Conservation (phyloP, 2,797 vertebrate genomes). For the Chromobotia macracanthus region DNA sequence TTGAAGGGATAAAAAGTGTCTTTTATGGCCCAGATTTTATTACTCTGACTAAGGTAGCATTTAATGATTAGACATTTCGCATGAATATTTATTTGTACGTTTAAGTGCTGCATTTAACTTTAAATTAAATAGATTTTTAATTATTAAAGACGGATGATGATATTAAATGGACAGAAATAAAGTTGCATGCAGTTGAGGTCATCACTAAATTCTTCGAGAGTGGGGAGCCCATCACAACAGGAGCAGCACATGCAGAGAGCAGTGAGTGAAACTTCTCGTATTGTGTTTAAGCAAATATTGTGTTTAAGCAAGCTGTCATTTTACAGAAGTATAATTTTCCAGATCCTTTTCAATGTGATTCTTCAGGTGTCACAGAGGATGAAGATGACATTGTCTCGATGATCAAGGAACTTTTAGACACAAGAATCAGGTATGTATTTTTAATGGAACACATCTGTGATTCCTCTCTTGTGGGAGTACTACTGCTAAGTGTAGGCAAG, state of each 20-base stretch:
- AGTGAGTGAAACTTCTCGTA: constrained; percentile 67
- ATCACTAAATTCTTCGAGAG: constrained; percentile 80
- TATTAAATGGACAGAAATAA: constrained; percentile 79
- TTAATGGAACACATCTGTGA: too few relatives aligned
- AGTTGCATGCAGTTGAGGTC: constrained; percentile 69
- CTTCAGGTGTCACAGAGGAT: constrained; percentile 76
- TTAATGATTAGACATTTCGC: not conserved
- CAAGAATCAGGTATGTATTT: constrained; percentile 77
- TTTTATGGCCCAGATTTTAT: constrained; percentile 86
- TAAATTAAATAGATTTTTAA: constrained; percentile 3
- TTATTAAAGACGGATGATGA: constrained; percentile 75
- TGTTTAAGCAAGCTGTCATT: too few relatives aligned
- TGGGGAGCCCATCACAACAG: constrained; percentile 75
- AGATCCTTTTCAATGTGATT: not conserved
- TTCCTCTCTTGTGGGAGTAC: too few relatives aligned
- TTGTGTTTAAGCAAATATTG: too few relatives aligned
- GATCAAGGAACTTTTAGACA: constrained; percentile 85
- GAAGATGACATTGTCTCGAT: constrained; percentile 82
- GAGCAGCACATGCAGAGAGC: constrained; percentile 73
- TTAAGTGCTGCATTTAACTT: not conserved
- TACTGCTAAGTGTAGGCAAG: too few relatives aligned
- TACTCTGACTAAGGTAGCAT: constrained; percentile 81
- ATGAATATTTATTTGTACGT: constrained; percentile 31
- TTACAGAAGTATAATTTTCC: not conserved
- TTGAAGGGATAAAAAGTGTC: constrained; percentile 83